Conservation (phyloP, 2,888 invertebrate genomes). For the Aspidiotus rigidus region DNA sequence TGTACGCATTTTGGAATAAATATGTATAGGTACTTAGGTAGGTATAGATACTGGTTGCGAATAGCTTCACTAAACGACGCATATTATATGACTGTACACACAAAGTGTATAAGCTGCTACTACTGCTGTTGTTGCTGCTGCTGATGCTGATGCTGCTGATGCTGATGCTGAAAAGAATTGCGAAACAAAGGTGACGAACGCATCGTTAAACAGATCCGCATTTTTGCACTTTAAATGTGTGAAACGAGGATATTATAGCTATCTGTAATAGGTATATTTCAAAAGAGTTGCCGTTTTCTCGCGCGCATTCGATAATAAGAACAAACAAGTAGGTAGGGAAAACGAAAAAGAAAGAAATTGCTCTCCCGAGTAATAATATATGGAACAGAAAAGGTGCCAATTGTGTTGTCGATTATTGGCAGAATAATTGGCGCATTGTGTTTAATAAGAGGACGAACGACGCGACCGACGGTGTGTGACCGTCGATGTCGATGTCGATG, state of each 20-base stretch:
- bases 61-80: no score
- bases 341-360: constrained; percentile 16
- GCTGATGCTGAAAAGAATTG: constrained; percentile 8
- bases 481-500: no score
- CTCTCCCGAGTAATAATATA: constrained; percentile 19
- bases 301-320: constrained; percentile 5
- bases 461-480: not conserved
- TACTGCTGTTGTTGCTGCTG: not conserved
- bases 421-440: constrained; percentile 33
- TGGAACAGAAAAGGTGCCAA: constrained; percentile 32
- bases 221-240: constrained; percentile 30
- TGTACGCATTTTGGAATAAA: no score
- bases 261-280: constrained; percentile 24
- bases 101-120: no score
- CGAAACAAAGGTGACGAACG: constrained; percentile 22
- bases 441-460: constrained; percentile 34
- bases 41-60: no score
- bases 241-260: not conserved
- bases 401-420: constrained; percentile 34
- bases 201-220: constrained; percentile 32
- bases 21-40: no score
- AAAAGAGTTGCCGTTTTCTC: constrained; percentile 22
- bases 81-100: no score
- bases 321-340: not conserved
- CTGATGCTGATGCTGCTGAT: no score